Conservation (phyloP, 2,888 invertebrate genomes). For the Chymomyza amoena region DNA sequence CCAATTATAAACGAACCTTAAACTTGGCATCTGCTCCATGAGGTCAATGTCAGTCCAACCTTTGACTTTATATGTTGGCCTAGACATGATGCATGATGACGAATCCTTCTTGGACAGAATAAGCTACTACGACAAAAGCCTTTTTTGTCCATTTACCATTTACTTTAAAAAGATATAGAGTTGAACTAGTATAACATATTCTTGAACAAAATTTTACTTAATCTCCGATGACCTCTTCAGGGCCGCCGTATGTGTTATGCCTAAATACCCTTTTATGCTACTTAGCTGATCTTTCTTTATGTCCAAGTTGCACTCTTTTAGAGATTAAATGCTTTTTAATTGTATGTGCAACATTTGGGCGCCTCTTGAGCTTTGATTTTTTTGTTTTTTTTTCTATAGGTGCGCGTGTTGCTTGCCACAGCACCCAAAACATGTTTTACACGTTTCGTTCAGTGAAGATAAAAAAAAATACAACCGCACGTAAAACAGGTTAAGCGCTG, state of each 20-base stretch:
- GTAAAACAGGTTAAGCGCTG: conserved; percentile 18
- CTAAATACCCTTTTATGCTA: background rate
- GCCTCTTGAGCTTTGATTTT: background rate
- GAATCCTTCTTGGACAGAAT: no score
- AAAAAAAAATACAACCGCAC: background rate
- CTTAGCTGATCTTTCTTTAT: background rate
- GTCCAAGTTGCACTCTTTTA: background rate
- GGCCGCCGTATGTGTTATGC: no score
- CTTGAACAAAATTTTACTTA: no score
- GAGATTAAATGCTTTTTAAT: background rate
- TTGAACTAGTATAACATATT: no score
- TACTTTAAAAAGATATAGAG: no score
- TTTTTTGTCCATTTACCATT: no score
- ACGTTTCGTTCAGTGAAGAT: conserved; percentile 5
- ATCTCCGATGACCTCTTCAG: background rate
- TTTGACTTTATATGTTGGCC: no score
- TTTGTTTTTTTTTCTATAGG: background rate
- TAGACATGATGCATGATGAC: no score
- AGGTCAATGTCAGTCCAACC: no score
- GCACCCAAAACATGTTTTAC: conserved; percentile 21
- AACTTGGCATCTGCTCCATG: no score
- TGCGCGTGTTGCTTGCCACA: background rate
- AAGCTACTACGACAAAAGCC: no score
- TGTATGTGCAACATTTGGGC: background rate
- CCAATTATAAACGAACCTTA: no score